These are phyloP conservation scores for Andrena haemorrhoa DNA, from an alignment of 2,888 invertebrate species.

Conservation along the genomic window DNA sequence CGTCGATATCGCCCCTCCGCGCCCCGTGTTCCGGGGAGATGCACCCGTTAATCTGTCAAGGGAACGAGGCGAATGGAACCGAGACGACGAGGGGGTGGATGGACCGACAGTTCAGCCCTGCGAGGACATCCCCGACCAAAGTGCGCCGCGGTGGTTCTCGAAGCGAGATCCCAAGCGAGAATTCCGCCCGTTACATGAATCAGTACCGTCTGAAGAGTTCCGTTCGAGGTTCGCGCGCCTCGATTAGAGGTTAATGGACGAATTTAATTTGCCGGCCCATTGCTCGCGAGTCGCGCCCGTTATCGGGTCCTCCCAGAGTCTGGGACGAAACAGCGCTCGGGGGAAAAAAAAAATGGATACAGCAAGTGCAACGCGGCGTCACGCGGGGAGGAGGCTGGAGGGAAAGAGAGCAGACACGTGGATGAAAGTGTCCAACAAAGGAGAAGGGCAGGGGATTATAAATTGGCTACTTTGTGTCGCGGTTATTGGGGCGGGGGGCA, in stretches of 20 bases:
- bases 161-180: neutral
- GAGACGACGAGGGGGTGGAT: constrained; percentile 34
- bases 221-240: constrained; percentile 30
- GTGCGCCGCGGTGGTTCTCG: too few relatives aligned
- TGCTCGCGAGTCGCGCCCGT: constrained; percentile 62
- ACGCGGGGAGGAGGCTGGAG: neutral
- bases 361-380: constrained; percentile 28
- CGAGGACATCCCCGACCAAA: too few relatives aligned
- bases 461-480: constrained; percentile 78
- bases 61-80: constrained; percentile 60
- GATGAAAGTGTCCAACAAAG: constrained; percentile 69
- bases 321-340: constrained; percentile 48
- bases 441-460: constrained; percentile 74
- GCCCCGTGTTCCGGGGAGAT: neutral
- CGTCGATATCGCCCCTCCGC: constrained; percentile 7
- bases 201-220: constrained; percentile 12
- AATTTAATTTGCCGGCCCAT: constrained; percentile 75
- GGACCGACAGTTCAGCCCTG: too few relatives aligned
- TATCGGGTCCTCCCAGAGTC: constrained; percentile 64
- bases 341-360: constrained; percentile 31
- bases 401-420: constrained; percentile 48
- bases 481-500: constrained; percentile 78
- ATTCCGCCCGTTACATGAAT: constrained; percentile 38
- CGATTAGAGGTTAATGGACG: constrained; percentile 73
- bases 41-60: constrained; percentile 42